Conservation (phyloP, 2,888 invertebrate species). For the Macroteleia sp. region DNA sequence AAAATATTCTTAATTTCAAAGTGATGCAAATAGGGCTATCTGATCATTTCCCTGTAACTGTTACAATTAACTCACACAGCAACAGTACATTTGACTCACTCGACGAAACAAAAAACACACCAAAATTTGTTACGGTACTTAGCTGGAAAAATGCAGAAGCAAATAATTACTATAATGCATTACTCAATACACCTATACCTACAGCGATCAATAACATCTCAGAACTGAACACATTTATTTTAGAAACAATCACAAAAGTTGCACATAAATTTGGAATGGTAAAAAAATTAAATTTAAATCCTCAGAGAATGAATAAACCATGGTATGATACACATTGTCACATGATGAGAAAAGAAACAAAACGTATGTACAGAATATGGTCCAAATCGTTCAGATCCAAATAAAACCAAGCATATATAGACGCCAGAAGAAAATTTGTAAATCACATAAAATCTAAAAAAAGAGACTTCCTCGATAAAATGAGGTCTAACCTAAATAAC, state of each 20-base stretch:
- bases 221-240: not conserved
- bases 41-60: not conserved
- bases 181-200: no score
- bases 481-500: no score
- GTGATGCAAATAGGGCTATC: not conserved
- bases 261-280: not conserved
- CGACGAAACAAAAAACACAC: not conserved
- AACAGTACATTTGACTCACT: not conserved
- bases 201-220: no score
- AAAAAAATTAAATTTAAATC: not conserved
- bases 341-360: not conserved
- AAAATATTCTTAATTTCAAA: not conserved
- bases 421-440: not conserved
- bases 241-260: not conserved
- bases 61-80: not conserved
- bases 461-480: no score
- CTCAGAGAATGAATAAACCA: not conserved
- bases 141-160: not conserved
- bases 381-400: no score
- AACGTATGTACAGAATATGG: not conserved
- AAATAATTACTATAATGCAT: no score
- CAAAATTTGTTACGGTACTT: not conserved
- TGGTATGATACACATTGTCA: not conserved
- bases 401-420: constrained; percentile 12
- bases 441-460: no score